Evolutionary conservation across 2,888 invertebrate genomes (phyloP).

Genomic region (Neoitamus cyanurus): DNA sequence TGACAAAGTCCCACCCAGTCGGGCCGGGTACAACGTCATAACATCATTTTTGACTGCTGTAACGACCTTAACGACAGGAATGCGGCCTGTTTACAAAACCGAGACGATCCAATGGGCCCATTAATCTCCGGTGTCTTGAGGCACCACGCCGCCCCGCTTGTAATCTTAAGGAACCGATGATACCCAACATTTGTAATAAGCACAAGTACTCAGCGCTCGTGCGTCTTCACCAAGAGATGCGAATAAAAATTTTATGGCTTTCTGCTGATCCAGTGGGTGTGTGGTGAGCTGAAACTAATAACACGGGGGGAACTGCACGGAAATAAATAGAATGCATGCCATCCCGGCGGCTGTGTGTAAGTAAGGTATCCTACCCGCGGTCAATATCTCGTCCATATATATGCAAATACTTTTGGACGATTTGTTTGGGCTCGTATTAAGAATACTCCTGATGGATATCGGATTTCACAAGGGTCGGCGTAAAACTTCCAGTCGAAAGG

Average conservation of each 20-base stretch:
- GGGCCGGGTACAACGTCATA: no score
- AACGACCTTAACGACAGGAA: neutral
- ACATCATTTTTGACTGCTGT: neutral
- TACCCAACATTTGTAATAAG: neutral
- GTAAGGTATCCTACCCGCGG: neutral
- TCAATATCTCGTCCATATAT: neutral
- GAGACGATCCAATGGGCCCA: neutral
- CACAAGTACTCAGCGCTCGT: neutral
- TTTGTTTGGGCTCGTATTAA: neutral
- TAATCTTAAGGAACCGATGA: neutral
- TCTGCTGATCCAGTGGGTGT: neutral
- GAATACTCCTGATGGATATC: neutral
- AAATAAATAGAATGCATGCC: neutral
- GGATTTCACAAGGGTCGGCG: neutral
- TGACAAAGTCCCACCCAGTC: no score
- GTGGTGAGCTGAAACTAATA: neutral
- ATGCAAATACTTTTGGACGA: neutral
- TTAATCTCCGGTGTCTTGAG: neutral
- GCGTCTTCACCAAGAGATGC: neutral
- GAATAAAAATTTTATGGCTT: slow-evolving; percentile 8
- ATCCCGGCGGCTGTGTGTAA: no score
- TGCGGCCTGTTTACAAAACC: neutral
- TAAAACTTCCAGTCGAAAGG: neutral
- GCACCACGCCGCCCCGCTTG: neutral
- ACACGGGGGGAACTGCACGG: neutral